Percentiles rank a stretch among this genome's conserved stretches.
Conservation (phyloP, 2,888 invertebrate species). For the Agrenia bidenticulata region DNA sequence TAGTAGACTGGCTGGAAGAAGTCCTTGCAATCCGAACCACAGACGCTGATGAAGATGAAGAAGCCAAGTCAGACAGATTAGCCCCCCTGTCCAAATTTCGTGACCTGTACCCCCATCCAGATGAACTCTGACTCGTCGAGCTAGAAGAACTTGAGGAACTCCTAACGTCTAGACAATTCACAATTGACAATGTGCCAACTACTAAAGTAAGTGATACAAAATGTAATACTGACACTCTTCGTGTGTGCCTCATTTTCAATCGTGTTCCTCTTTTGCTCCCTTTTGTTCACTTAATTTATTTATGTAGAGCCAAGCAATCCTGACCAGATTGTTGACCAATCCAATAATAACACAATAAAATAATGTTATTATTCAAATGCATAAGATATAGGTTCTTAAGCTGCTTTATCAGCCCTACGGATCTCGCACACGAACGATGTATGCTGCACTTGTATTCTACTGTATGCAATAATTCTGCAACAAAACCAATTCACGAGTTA, state of each 20-base stretch:
- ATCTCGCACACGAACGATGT: no score
- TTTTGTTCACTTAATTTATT: conserved; percentile 2
- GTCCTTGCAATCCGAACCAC: conserved; percentile 2
- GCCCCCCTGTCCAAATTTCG: neutral
- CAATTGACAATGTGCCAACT: conserved; percentile 44
- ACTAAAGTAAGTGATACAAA: conserved; percentile 24
- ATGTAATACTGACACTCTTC: conserved; percentile 3
- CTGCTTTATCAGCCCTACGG: no score
- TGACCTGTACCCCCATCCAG: conserved; percentile 27
- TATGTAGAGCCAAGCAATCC: conserved; percentile 2
- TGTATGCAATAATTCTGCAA: no score
- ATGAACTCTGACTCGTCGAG: conserved; percentile 23
- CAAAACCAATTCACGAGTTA: neutral
- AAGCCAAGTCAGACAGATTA: conserved; percentile 8
- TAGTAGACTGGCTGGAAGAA: conserved; percentile 32
- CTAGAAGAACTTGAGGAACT: conserved; percentile 19
- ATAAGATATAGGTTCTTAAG: neutral
- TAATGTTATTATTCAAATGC: neutral
- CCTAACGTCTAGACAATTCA: conserved; percentile 38
- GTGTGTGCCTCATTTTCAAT: conserved; percentile 1
- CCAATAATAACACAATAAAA: conserved; percentile 9
- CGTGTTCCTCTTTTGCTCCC: conserved; percentile 3
- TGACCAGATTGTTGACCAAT: conserved; percentile 9
- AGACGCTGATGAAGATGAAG: neutral
- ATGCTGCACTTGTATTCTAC: no score